phyloP scores from a whole-genome alignment of 30 jellyfish, hydroid and myxozoan genomes.

The Turritopsis rubra region DNA sequence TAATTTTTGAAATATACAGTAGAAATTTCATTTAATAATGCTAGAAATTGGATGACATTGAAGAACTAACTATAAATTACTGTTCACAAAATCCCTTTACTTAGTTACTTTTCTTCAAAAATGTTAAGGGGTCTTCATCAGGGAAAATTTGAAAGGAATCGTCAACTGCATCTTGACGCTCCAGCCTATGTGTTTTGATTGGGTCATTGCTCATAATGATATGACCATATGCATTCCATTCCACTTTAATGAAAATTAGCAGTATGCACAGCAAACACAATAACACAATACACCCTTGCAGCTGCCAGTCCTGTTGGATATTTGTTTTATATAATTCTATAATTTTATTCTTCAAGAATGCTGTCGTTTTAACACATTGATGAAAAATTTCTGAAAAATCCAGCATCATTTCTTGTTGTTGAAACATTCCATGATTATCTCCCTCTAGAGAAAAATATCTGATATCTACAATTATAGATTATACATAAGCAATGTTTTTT shows the following conservation, averaged over 20 bases:
- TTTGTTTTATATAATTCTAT: not conserved
- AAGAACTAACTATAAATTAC: too few species aligned
- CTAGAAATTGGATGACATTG: not conserved
- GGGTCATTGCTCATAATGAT: conserved; percentile 7
- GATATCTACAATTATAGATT: too few species aligned
- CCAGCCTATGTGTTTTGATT: not conserved
- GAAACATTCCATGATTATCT: not conserved
- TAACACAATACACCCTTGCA: conserved; percentile 29
- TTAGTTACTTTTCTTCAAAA: conserved; percentile 25
- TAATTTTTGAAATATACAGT: too few species aligned
- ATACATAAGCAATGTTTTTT: too few species aligned
- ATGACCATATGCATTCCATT: conserved; percentile 39
- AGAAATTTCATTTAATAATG: too few species aligned
- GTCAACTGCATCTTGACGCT: conserved; percentile 1
- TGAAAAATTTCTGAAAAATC: not conserved
- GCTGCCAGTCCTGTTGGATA: conserved; percentile 38
- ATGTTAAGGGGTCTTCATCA: conserved; percentile 47
- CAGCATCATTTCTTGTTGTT: not conserved
- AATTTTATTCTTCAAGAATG: not conserved
- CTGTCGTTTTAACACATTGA: not conserved
- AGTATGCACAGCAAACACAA: conserved; percentile 9
- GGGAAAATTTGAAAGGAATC: conserved; percentile 19
- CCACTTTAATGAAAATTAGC: conserved; percentile 13
- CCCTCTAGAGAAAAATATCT: not conserved
- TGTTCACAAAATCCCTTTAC: not conserved